Evolutionary conservation across 1,140 invertebrate genomes (phyloP).

Genomic region (Listronotus bonariensis): DNA sequence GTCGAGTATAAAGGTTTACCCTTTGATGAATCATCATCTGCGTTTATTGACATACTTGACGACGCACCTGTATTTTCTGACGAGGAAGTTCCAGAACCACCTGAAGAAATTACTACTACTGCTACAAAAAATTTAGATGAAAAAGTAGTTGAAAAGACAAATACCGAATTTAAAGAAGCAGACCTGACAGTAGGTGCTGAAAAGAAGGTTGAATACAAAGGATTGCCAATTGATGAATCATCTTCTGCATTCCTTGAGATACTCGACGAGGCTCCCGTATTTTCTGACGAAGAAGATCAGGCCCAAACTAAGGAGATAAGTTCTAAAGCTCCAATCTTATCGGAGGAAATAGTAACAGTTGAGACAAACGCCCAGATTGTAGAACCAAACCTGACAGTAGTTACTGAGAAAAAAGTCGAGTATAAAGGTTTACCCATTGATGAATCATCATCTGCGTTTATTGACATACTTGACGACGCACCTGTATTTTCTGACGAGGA

Average conservation of each 20-base stretch:
- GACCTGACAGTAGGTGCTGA: background rate
- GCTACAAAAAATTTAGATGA: no score
- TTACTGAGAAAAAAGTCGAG: slow-evolving; percentile 41
- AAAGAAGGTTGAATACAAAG: slow-evolving; percentile 50
- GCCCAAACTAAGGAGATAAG: no score
- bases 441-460: slow-evolving; percentile 57
- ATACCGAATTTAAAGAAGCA: background rate
- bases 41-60: slow-evolving; percentile 62
- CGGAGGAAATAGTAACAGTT: slow-evolving; percentile 6
- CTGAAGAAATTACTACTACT: slow-evolving; percentile 5
- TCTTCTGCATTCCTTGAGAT: slow-evolving; percentile 60
- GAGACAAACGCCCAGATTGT: background rate
- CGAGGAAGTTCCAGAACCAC: slow-evolving; percentile 26
- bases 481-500: slow-evolving; percentile 15
- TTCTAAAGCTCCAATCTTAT: background rate
- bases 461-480: slow-evolving; percentile 53
- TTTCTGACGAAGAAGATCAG: slow-evolving; percentile 46
- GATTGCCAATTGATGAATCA: slow-evolving; percentile 58
- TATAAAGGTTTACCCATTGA: slow-evolving; percentile 40
- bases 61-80: slow-evolving; percentile 55
- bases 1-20: slow-evolving; percentile 55
- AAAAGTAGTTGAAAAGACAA: no score
- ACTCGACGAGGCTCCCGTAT: slow-evolving; percentile 59
- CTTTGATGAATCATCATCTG: slow-evolving; percentile 57
- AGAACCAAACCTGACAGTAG: background rate